phyloP scores from a whole-genome alignment of 2,113 vertebrate genomes.

The Chaenogobius annularis region DNA sequence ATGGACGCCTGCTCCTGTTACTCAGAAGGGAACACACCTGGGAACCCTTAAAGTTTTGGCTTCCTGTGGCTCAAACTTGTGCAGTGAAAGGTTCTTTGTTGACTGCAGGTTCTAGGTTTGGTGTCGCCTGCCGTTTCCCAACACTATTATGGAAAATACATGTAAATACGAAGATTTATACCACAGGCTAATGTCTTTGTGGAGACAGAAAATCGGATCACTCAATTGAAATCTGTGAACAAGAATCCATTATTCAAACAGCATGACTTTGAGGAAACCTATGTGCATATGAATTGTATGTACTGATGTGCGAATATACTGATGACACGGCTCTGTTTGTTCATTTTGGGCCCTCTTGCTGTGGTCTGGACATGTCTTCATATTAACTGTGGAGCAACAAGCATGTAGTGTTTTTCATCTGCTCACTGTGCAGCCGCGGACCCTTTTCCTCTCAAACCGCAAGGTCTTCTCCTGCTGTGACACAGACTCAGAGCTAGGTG shows the following conservation, averaged over 20 bases:
- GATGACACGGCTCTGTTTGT: background rate
- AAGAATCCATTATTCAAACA: background rate
- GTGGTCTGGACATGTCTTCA: constrained; percentile 8
- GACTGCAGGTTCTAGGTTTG: background rate
- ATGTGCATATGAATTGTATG: background rate
- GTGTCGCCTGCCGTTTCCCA: background rate
- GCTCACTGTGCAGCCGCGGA: background rate
- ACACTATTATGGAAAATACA: background rate
- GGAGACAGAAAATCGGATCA: background rate
- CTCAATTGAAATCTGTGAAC: background rate
- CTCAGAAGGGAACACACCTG: constrained; percentile 7
- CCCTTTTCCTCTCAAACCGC: background rate
- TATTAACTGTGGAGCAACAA: background rate
- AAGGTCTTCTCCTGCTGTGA: background rate
- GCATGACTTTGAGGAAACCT: background rate
- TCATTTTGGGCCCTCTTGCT: background rate
- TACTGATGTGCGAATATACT: too few species aligned
- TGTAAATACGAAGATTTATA: background rate
- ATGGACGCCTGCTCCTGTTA: too few species aligned
- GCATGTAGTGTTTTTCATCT: constrained; percentile 5
- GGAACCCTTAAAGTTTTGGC: constrained; percentile 1
- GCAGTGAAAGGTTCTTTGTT: background rate
- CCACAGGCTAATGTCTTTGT: background rate
- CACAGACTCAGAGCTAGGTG: background rate
- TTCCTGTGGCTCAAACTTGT: background rate